Evolutionary conservation across 1,140 invertebrate species (phyloP), one percentile per base, ranked within the genome.

Genomic region (Magallana gigas): DNA sequence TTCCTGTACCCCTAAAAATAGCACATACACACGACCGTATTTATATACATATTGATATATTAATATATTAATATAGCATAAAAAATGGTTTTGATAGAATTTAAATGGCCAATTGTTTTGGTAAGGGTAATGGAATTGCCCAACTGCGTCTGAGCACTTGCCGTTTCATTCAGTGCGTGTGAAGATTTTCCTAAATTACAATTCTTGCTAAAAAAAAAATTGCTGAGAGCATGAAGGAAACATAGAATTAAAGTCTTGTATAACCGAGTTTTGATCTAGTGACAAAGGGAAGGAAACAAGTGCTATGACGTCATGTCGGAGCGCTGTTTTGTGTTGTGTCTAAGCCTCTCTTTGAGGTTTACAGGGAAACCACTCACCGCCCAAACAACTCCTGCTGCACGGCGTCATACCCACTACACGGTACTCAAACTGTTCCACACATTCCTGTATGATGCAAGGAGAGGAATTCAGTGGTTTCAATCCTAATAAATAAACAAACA

Each of bases 351-450:
- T 48, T 48, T 48, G 36, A 48, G 36, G 68, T 12, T 14, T 18
- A 16, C 36, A 18, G 64, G 0, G n/a, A 18, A 23, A 76, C 11
- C 68, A 76, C 68, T 76, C 88, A 95, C 95, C 98, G 93, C 98
- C 98, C 4, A 99, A 96, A 95, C 98, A 99, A 76, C 97, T 98
- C 1, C 98, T 97, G 92, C 97, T 99, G 95, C 98, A 99, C 87
- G 97, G 97, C 0, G 98, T 98, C 91, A 96, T 96, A 11, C 96
- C 96, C n/a, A 93, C 92, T 9, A 94, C 93, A 81, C 94, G 92
- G 95, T 96, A 96, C 11, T 92, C 92, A 87, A 94, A 95, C 12
- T 93, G 90, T 6, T 94, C 90, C 48, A 96, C 96, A 93, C 98
- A 99, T 0, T 97, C 96, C 18, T 92, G 88, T 48, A 88, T 48